These are phyloP conservation scores for Bombus haemorrhoidalis DNA, from an alignment of 1,140 invertebrate genomes.

Conservation along the genomic window DNA sequence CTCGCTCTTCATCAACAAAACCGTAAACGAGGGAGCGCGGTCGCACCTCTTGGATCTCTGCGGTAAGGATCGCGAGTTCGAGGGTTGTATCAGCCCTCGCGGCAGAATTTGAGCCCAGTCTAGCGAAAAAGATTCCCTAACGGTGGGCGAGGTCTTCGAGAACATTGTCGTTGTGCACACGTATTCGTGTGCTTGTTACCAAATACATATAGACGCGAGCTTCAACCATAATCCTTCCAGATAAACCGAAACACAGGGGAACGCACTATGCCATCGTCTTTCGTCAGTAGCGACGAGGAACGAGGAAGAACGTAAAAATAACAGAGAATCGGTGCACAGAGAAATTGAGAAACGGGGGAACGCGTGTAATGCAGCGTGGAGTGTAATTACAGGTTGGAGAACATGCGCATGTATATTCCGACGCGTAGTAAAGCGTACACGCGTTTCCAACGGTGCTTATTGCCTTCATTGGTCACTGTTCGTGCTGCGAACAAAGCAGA, in stretches of 20 bases:
- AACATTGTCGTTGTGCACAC: neutral
- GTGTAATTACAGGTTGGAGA: conserved; percentile 62
- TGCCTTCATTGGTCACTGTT: conserved; percentile 68
- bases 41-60: neutral
- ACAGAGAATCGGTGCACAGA: neutral
- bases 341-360: neutral
- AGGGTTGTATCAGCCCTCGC: neutral
- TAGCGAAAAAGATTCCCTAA: conserved; percentile 45
- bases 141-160: neutral
- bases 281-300: neutral
- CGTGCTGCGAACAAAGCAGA: conserved; percentile 71
- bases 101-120: conserved; percentile 19
- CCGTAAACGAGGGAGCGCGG: conserved; percentile 25
- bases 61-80: neutral
- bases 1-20: conserved; percentile 41
- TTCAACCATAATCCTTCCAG: neutral
- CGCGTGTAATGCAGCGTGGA: conserved; percentile 56
- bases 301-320: neutral
- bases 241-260: neutral
- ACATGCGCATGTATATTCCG: neutral
- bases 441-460: conserved; percentile 57
- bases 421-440: conserved; percentile 54
- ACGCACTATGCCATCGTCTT: neutral
- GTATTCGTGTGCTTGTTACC: neutral
- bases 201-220: neutral